Base-by-base conservation (phyloP, 2,888 invertebrate genomes). In the Meteorus cinctellus region DNA sequence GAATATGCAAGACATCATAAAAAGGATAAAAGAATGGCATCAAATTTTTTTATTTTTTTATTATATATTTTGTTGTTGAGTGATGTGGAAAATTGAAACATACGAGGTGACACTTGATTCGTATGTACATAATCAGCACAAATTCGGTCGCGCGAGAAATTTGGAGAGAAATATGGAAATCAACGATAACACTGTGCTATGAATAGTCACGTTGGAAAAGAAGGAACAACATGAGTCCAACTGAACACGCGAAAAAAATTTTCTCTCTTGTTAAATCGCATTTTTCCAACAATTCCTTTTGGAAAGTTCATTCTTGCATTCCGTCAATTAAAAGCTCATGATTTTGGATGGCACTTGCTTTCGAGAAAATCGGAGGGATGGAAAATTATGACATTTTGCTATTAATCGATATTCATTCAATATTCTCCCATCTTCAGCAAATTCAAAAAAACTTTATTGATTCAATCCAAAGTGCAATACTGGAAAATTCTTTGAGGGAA, bases 11-110 rank as follows among this genome's bases (percentile, higher is more conserved):
- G 2, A 41, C 41, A 41, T 41, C 12, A 41, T 6, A 10, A 12
- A 6, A 41, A 2, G 12, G 41, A 41, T 34, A 34, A 24, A 24
- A 24, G 24, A 24, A 24, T 24, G 24, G 24, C 0, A 24, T 8
- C 34, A 34, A 19, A 2, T 19, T n/a, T 51, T 14, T 76, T 71
- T 45, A 24, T 51, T 48, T 63, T 69, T 72, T 63, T 41, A 48
- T 69, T 63, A 55, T 6, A 5, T 24, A 16, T 67, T 62, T 36
- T 45, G 19, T 41, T 45, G 16, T 36, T 59, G 19, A 19, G 8
- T 24, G 10, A 8, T 19, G 19, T 8, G 10, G n/a, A 19, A 24
- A 55, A 24, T 55, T 55, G 24, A 19, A 55, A 55, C n/a, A 51
- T n/a, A 55, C 19, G n/a, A 24, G 10, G 6, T 19, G 24, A 55